Evolutionary conservation across 2,888 invertebrate genomes (phyloP).

Genomic region (Dryomyza anilis): DNA sequence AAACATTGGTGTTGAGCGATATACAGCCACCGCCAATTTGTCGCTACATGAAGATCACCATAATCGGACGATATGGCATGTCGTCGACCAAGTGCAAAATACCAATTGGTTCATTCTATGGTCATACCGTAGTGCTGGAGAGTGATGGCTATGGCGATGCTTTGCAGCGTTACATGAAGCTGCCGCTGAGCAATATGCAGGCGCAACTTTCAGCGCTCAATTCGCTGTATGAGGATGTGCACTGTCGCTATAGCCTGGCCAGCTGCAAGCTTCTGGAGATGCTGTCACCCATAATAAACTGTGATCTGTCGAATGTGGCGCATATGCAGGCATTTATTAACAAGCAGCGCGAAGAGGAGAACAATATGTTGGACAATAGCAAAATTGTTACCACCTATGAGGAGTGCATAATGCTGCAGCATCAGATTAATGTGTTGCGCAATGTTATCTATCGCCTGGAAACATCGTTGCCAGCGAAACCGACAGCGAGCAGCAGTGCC

Average conservation of each 20-base stretch:
- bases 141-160: conserved; percentile 64
- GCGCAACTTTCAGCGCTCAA: conserved; percentile 70
- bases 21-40: conserved; percentile 90
- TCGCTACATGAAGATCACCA: conserved; percentile 88
- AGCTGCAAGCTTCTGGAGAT: conserved; percentile 83
- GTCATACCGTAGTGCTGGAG: conserved; percentile 80
- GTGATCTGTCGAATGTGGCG: conserved; percentile 81
- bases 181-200: conserved; percentile 50
- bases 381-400: conserved; percentile 65
- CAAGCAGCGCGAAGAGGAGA: conserved; percentile 68
- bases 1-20: conserved; percentile 84
- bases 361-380: conserved; percentile 58
- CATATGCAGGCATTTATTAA: conserved; percentile 85
- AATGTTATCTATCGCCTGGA: conserved; percentile 78
- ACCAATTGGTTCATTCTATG: conserved; percentile 91
- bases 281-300: conserved; percentile 75
- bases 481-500: conserved; percentile 39
- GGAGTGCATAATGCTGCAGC: conserved; percentile 87
- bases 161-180: conserved; percentile 50
- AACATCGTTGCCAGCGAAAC: conserved; percentile 61
- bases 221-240: conserved; percentile 78
- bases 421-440: conserved; percentile 83
- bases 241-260: conserved; percentile 81
- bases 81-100: conserved; percentile 88
- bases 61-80: conserved; percentile 90